A percentile compares a stretch with the other conserved stretches of the same genome.
Conservation (phyloP, 2,888 invertebrate species). For the Ectemnius cavifrons region DNA sequence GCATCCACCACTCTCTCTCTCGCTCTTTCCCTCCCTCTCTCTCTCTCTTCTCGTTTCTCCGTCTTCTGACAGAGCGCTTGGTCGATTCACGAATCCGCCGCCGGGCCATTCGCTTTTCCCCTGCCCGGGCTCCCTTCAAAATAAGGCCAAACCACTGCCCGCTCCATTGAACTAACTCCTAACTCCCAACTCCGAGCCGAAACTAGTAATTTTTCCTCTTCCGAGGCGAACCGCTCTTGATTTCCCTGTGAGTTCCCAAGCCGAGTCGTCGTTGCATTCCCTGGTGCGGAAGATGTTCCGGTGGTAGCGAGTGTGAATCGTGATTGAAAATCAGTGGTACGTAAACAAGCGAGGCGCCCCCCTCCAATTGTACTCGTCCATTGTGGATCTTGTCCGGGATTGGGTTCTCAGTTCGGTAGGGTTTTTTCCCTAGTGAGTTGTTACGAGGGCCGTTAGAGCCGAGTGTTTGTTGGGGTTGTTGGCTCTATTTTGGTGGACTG, state of each 20-base stretch:
- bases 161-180: neutral
- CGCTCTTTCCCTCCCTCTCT: slow-evolving; percentile 14
- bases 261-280: too few species aligned
- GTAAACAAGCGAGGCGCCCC: neutral
- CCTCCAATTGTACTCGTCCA: too few species aligned
- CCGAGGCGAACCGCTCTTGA: neutral
- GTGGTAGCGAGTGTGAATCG: neutral
- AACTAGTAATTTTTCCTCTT: neutral
- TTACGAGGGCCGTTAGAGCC: too few species aligned
- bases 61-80: slow-evolving; percentile 66
- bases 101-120: slow-evolving; percentile 65
- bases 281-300: neutral
- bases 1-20: too few species aligned
- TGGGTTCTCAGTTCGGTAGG: too few species aligned
- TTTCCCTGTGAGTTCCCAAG: neutral
- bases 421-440: too few species aligned
- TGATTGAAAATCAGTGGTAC: slow-evolving; percentile 4
- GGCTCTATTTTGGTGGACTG: too few species aligned
- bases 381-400: too few species aligned
- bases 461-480: too few species aligned
- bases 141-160: slow-evolving; percentile 52
- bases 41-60: slow-evolving; percentile 38
- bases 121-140: slow-evolving; percentile 66
- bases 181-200: neutral
- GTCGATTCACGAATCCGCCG: slow-evolving; percentile 68